phyloP scores from a whole-genome alignment of 2,888 invertebrate species.

The Drosophila falleni region DNA sequence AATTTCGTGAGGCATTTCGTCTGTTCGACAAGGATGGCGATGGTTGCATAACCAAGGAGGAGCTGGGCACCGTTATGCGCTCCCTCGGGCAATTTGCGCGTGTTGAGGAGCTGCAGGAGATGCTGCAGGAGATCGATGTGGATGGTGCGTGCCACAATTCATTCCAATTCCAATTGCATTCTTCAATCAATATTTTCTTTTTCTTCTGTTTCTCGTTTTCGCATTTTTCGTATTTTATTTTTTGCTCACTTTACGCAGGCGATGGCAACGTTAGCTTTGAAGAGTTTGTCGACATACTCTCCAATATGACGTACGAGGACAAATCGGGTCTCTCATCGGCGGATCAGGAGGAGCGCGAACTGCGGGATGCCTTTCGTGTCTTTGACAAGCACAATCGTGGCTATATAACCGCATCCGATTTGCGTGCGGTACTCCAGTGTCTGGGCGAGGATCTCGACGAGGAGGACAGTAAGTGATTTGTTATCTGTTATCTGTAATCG shows the following conservation, averaged over 20 bases:
- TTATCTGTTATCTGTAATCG: background rate
- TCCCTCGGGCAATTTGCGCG: slow-evolving; percentile 94
- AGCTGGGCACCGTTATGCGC: slow-evolving; percentile 93
- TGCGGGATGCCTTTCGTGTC: slow-evolving; percentile 94
- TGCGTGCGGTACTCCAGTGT: slow-evolving; percentile 94
- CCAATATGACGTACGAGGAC: slow-evolving; percentile 90
- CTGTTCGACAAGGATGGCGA: slow-evolving; percentile 95
- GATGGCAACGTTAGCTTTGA: slow-evolving; percentile 95
- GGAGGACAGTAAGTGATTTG: slow-evolving; percentile 92
- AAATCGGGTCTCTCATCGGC: slow-evolving; percentile 88
- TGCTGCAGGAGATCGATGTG: slow-evolving; percentile 93
- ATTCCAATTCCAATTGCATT: background rate
- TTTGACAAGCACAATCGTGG: slow-evolving; percentile 96
- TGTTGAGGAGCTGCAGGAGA: slow-evolving; percentile 93
- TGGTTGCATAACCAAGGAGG: slow-evolving; percentile 94
- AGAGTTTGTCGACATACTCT: slow-evolving; percentile 94
- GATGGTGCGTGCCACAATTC: slow-evolving; percentile 87
- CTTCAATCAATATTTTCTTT: background rate
- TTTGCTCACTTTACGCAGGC: slow-evolving; percentile 86
- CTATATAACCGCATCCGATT: slow-evolving; percentile 95
- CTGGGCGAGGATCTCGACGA: slow-evolving; percentile 95
- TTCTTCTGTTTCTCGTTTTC: background rate
- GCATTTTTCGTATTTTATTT: background rate
- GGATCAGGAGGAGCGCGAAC: slow-evolving; percentile 93
- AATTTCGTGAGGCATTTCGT: slow-evolving; percentile 94